Percentiles rank a stretch among this genome's conserved stretches.
Evolutionary conservation across 2,113 vertebrate genomes (phyloP).

Genomic region (Lota lota): DNA sequence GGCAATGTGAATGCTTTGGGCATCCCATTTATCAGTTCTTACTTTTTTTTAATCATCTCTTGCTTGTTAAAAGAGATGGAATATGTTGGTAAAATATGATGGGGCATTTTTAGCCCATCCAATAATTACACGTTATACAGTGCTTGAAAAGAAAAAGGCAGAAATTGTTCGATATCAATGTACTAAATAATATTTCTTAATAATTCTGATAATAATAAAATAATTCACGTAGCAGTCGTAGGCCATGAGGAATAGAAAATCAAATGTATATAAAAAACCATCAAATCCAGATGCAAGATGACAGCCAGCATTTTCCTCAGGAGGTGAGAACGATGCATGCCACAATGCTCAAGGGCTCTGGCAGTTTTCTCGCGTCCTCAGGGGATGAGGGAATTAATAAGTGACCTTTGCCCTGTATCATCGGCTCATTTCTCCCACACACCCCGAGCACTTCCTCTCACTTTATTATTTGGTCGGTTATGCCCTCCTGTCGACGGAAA

Average conservation of each 20-base stretch:
- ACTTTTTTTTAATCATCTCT: too few relatives aligned
- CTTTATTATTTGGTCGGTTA: too few relatives aligned
- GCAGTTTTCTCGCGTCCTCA: conserved; percentile 38
- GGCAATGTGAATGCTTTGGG: too few relatives aligned
- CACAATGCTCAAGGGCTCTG: conserved; percentile 48
- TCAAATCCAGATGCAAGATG: conserved; percentile 49
- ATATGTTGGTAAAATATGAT: too few relatives aligned
- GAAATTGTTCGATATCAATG: not conserved
- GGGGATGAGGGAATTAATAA: conserved; percentile 57
- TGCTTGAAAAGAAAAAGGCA: not conserved
- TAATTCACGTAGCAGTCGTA: not conserved
- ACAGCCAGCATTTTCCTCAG: conserved; percentile 55
- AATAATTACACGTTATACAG: not conserved
- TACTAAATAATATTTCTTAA: not conserved
- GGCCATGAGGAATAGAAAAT: not conserved
- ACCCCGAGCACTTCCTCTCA: not conserved
- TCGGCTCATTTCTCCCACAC: conserved; percentile 6
- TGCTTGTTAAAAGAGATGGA: too few relatives aligned
- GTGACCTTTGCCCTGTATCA: conserved; percentile 56
- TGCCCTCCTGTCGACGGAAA: not conserved
- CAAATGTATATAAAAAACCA: conserved; percentile 27
- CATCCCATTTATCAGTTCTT: too few relatives aligned
- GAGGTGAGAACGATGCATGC: conserved; percentile 61
- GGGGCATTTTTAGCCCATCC: not conserved
- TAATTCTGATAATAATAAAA: too few relatives aligned